Evolutionary conservation across 2,888 invertebrate genomes (phyloP).

Genomic region (Heliconius sara): DNA sequence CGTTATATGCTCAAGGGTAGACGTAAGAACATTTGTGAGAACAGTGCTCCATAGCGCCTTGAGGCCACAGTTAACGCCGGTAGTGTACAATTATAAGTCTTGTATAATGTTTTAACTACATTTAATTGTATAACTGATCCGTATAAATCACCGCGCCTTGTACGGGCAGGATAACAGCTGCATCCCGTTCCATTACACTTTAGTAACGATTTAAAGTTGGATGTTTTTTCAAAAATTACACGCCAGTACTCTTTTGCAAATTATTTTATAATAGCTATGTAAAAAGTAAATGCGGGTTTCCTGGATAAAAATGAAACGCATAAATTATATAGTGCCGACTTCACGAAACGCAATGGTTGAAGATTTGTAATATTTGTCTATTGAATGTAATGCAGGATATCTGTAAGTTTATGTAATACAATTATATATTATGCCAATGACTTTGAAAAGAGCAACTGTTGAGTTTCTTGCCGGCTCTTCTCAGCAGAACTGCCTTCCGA

Average conservation of each 20-base stretch:
- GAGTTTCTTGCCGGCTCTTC: too few species aligned
- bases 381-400: too few species aligned
- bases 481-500: too few species aligned
- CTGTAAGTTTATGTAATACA: too few species aligned
- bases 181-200: conserved; percentile 55
- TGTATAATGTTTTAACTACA: conserved; percentile 47
- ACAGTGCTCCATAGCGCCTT: conserved; percentile 24
- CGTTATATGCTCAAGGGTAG: conserved; percentile 21
- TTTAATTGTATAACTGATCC: conserved; percentile 49
- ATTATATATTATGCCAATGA: too few species aligned
- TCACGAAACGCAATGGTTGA: background rate
- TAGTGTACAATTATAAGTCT: conserved; percentile 45
- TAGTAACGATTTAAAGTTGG: conserved; percentile 31
- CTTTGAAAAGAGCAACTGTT: too few species aligned
- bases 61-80: conserved; percentile 40
- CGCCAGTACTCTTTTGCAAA: conserved; percentile 37
- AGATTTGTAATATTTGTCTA: conserved; percentile 1
- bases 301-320: conserved; percentile 30
- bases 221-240: conserved; percentile 31
- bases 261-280: conserved; percentile 43
- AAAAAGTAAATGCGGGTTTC: conserved; percentile 33
- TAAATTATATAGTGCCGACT: conserved; percentile 15
- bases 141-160: conserved; percentile 49
- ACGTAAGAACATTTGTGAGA: conserved; percentile 24
- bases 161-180: conserved; percentile 50